Conservation (phyloP, 2,888 invertebrate species). For the Litoditis marina region DNA sequence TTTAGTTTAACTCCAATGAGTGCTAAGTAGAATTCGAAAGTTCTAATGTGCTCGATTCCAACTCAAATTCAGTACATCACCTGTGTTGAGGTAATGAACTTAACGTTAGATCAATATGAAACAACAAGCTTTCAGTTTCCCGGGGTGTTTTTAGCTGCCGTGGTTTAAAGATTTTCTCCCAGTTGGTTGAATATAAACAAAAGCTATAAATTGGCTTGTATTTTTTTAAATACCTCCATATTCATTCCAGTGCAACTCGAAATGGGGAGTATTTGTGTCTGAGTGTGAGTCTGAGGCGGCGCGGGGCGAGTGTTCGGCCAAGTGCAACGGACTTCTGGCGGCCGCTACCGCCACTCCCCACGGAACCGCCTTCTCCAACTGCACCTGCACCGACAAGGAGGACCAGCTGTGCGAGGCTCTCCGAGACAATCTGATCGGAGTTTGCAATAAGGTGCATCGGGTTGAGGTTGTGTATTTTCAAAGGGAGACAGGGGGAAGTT, state of each 20-base stretch:
- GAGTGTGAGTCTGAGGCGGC: conserved; percentile 59
- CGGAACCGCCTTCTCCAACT: conserved; percentile 41
- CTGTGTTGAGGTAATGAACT: no score
- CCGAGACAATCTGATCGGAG: conserved; percentile 43
- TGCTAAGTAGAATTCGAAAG: no score
- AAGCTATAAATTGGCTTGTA: neutral
- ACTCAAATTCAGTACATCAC: no score
- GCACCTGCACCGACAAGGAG: conserved; percentile 59
- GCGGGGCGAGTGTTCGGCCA: conserved; percentile 49
- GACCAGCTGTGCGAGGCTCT: conserved; percentile 56
- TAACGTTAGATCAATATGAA: no score
- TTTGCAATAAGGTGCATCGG: conserved; percentile 49
- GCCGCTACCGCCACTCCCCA: conserved; percentile 30
- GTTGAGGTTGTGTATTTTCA: neutral
- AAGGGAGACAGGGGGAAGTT: neutral
- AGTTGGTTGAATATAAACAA: no score
- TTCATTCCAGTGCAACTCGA: conserved; percentile 55
- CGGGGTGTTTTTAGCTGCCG: no score
- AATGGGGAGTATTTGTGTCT: conserved; percentile 59
- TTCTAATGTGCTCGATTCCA: no score
- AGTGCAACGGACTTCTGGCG: conserved; percentile 39
- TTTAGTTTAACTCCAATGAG: no score
- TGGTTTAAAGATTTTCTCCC: no score
- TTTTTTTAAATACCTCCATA: no score
- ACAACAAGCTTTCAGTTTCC: no score